Percentiles rank a stretch among this genome's conserved stretches.
Evolutionary conservation across 2,797 vertebrate species (phyloP).

Genomic region (Clarias platycephalus): DNA sequence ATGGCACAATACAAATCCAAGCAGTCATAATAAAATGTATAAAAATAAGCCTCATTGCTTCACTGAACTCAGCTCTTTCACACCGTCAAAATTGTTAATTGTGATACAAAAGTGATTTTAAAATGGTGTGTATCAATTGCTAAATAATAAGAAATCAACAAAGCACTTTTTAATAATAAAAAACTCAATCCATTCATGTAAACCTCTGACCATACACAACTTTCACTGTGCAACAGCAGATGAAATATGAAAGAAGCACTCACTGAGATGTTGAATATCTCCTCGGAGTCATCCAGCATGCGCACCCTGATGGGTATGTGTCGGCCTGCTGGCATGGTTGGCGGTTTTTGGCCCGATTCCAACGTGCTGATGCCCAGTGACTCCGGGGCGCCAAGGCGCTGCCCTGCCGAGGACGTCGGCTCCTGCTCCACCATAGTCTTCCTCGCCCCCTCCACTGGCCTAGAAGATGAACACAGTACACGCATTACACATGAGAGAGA

Average conservation of each 20-base stretch:
- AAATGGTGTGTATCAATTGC: background rate
- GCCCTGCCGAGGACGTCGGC: constrained; percentile 81
- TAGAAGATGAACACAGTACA: constrained; percentile 17
- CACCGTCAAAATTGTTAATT: too few species aligned
- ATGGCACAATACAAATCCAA: background rate
- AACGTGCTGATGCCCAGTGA: constrained; percentile 94
- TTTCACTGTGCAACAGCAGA: background rate
- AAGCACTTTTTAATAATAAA: background rate
- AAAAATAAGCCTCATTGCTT: background rate
- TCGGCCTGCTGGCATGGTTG: constrained; percentile 85
- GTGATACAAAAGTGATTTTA: background rate
- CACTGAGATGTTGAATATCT: constrained; percentile 93
- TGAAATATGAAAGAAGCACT: constrained; percentile 55
- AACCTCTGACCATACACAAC: background rate
- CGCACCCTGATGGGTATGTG: constrained; percentile 88
- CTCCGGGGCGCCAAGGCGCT: constrained; percentile 88
- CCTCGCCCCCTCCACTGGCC: constrained; percentile 45
- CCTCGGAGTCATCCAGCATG: constrained; percentile 94
- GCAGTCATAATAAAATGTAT: background rate
- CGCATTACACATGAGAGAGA: background rate
- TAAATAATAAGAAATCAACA: background rate
- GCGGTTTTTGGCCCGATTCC: constrained; percentile 88
- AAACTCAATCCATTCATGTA: background rate
- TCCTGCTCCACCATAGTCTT: constrained; percentile 88
- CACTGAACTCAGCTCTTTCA: background rate